These are phyloP conservation scores for Bombyx mori DNA, from an alignment of 1,140 invertebrate genomes.

Conservation along the genomic window DNA sequence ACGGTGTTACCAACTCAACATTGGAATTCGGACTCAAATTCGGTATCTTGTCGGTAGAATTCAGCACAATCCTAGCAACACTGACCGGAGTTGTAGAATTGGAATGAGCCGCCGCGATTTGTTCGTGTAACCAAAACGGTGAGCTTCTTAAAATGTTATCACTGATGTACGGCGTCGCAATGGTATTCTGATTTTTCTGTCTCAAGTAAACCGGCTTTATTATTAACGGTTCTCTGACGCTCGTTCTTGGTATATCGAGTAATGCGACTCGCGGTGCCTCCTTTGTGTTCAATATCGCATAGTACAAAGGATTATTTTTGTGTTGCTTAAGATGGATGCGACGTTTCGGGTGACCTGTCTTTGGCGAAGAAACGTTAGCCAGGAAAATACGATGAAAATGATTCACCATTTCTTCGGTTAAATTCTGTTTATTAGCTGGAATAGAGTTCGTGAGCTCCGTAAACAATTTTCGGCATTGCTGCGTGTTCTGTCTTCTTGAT, in stretches of 20 bases:
- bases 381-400: constrained; percentile 30
- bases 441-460: constrained; percentile 23
- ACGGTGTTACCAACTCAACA: no score
- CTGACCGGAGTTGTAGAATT: neutral
- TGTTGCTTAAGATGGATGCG: no score
- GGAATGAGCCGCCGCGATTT: constrained; percentile 8
- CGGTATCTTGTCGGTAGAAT: neutral
- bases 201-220: constrained; percentile 38
- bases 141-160: constrained; percentile 24
- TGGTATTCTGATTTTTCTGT: constrained; percentile 1
- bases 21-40: neutral
- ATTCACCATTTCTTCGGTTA: constrained; percentile 22
- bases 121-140: constrained; percentile 12
- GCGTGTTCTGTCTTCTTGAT: constrained; percentile 25
- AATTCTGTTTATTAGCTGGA: constrained; percentile 15
- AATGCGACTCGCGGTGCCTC: constrained; percentile 28
- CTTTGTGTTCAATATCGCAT: constrained; percentile 30
- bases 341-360: no score
- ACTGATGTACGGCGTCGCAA: constrained; percentile 12
- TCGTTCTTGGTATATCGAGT: constrained; percentile 27
- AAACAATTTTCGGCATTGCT: constrained; percentile 34
- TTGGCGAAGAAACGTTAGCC: constrained; percentile 8
- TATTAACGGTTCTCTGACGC: constrained; percentile 22
- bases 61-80: neutral
- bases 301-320: constrained; percentile 27